These are phyloP conservation scores for Argyresthia albistria DNA, from an alignment of 2,888 invertebrate species.

Conservation along the genomic window DNA sequence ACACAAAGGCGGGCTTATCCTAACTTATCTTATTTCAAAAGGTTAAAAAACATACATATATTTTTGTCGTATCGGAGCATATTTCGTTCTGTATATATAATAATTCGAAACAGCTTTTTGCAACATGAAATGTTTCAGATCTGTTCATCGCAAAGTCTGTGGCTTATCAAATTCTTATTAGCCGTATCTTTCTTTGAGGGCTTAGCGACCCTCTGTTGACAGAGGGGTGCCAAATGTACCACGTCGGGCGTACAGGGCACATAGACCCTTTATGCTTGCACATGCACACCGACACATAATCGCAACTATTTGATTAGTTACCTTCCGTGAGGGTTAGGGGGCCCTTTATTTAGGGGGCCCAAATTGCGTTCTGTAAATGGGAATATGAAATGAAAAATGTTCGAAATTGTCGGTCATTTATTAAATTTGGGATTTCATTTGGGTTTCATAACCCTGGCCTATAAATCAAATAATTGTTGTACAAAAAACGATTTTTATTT, in stretches of 20 bases:
- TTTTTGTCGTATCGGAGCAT: too few relatives aligned
- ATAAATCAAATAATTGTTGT: background rate
- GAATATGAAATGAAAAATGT: slow-evolving; percentile 30
- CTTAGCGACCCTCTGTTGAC: slow-evolving; percentile 23
- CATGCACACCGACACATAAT: slow-evolving; percentile 46
- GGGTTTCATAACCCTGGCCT: background rate
- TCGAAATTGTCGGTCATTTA: slow-evolving; percentile 14
- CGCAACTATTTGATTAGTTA: slow-evolving; percentile 62
- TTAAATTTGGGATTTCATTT: slow-evolving; percentile 27
- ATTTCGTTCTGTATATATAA: too few relatives aligned
- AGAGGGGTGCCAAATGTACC: slow-evolving; percentile 31
- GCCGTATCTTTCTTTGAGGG: slow-evolving; percentile 33
- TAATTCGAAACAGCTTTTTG: too few relatives aligned
- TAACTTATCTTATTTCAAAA: too few relatives aligned
- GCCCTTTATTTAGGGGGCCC: slow-evolving; percentile 32
- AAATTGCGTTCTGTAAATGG: slow-evolving; percentile 42
- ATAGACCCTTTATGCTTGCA: slow-evolving; percentile 19
- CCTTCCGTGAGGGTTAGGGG: slow-evolving; percentile 18
- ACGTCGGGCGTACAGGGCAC: slow-evolving; percentile 4
- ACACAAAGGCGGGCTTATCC: too few relatives aligned
- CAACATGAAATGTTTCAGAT: too few relatives aligned
- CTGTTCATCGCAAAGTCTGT: slow-evolving; percentile 14
- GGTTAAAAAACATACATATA: too few relatives aligned
- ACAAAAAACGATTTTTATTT: background rate
- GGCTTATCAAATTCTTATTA: slow-evolving; percentile 63